A percentile compares a stretch with the other conserved stretches of the same genome.
Evolutionary conservation across 2,888 invertebrate species (phyloP).

Genomic region (Agonum fuliginosum): DNA sequence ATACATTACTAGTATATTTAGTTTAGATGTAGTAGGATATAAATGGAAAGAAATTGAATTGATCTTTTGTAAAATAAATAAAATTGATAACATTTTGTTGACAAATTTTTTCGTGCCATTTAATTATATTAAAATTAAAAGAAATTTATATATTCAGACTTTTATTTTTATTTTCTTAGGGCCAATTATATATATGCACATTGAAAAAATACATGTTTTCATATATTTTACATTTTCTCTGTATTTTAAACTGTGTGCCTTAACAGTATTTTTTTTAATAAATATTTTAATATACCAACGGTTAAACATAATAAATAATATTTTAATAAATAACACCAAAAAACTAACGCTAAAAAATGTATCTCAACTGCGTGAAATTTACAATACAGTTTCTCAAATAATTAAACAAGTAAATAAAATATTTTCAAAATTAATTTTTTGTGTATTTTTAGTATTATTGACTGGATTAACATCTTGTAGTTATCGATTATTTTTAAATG

Average conservation of each 20-base stretch:
- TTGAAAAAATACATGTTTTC: not conserved
- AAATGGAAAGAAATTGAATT: not conserved
- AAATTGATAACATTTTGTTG: not conserved
- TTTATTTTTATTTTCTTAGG: not conserved
- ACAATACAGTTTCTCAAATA: not conserved
- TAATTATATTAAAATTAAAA: conserved; percentile 9
- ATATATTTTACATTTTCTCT: not conserved
- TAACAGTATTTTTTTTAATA: not conserved
- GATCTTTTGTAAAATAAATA: not conserved
- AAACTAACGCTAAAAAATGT: not conserved
- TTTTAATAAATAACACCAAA: not conserved
- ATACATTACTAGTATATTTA: no score
- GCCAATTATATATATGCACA: not conserved
- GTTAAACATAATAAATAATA: not conserved
- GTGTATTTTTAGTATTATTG: not conserved
- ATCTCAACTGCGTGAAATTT: not conserved
- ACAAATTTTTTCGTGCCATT: not conserved
- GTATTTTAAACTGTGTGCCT: not conserved
- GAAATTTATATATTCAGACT: not conserved
- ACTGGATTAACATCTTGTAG: not conserved
- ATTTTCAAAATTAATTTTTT: not conserved
- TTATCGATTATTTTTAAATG: conserved; percentile 2
- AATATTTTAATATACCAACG: not conserved
- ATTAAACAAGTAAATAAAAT: not conserved
- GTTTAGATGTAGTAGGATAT: not conserved